These are phyloP conservation scores for Tangara arthus DNA, from an alignment of 2,797 vertebrate genomes.

Conservation along the genomic window DNA sequence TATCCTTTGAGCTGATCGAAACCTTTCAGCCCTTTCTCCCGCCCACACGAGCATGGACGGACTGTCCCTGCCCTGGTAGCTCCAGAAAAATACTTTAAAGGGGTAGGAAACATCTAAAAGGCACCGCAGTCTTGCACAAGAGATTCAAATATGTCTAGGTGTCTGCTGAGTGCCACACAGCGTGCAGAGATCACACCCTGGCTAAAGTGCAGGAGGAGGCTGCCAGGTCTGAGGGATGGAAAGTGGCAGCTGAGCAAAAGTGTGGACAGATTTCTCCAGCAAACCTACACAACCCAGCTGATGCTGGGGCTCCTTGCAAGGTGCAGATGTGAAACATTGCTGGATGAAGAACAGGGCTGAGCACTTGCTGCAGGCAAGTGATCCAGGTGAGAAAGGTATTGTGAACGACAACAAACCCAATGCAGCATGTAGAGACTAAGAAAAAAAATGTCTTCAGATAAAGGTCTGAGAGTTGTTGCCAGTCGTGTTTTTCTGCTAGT, in stretches of 20 bases:
- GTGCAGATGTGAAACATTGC: background rate
- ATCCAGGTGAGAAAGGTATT: background rate
- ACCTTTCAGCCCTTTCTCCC: background rate
- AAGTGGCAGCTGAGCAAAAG: background rate
- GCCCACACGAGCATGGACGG: background rate
- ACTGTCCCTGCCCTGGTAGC: background rate
- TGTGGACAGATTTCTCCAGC: background rate
- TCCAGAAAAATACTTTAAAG: background rate
- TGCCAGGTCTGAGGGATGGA: background rate
- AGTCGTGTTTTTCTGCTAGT: background rate
- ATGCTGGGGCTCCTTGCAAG: background rate
- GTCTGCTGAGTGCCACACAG: background rate
- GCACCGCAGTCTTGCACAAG: background rate
- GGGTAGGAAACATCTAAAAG: background rate
- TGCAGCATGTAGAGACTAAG: background rate
- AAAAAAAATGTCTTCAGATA: background rate
- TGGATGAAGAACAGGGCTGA: background rate
- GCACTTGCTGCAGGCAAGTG: background rate
- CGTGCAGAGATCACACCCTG: fast-evolving
- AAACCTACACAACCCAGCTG: background rate
- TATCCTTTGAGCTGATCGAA: background rate
- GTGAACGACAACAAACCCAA: background rate
- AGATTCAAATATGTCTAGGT: background rate
- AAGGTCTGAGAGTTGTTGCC: background rate
- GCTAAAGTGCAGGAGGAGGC: background rate